These are phyloP conservation scores for Myripristis murdjan DNA, from an alignment of 2,797 vertebrate genomes.

Conservation along the genomic window DNA sequence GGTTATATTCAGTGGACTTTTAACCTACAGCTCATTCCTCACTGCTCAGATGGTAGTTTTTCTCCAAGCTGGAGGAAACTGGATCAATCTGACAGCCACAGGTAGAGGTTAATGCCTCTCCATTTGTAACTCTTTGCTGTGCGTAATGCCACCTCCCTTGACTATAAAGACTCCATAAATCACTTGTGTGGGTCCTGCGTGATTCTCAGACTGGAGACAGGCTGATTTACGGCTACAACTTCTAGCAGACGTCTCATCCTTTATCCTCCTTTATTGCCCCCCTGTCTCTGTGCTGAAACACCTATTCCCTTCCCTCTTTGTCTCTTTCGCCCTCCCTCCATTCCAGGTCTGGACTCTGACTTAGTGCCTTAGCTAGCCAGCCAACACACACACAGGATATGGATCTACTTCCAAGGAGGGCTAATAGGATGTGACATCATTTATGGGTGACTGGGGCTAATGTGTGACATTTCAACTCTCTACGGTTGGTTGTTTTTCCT, in stretches of 20 bases:
- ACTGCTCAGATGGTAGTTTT: constrained; percentile 46
- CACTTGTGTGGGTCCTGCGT: constrained; percentile 43
- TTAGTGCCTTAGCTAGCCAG: constrained; percentile 64
- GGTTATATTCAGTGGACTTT: constrained; percentile 32
- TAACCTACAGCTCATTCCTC: constrained; percentile 49
- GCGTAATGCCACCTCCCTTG: constrained; percentile 66
- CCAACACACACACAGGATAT: constrained; percentile 62
- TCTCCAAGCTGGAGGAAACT: constrained; percentile 54
- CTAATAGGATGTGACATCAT: constrained; percentile 80
- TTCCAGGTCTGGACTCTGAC: constrained; percentile 74
- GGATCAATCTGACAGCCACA: constrained; percentile 71
- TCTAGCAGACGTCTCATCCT: constrained; percentile 72
- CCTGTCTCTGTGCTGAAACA: constrained; percentile 21
- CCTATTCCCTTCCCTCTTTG: constrained; percentile 58
- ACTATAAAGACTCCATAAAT: constrained; percentile 75
- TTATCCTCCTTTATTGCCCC: constrained; percentile 67
- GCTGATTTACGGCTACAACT: constrained; percentile 75
- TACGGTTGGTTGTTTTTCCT: constrained; percentile 37
- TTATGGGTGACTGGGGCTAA: constrained; percentile 66
- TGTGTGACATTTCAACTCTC: constrained; percentile 63
- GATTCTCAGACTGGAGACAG: constrained; percentile 48
- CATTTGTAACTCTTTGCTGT: constrained; percentile 76
- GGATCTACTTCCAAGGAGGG: constrained; percentile 55
- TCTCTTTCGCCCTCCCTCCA: constrained; percentile 54
- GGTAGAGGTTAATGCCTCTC: constrained; percentile 74